Evolutionary conservation across 2,797 vertebrate species (phyloP).

Genomic region (Silurus lanzhouensis): DNA sequence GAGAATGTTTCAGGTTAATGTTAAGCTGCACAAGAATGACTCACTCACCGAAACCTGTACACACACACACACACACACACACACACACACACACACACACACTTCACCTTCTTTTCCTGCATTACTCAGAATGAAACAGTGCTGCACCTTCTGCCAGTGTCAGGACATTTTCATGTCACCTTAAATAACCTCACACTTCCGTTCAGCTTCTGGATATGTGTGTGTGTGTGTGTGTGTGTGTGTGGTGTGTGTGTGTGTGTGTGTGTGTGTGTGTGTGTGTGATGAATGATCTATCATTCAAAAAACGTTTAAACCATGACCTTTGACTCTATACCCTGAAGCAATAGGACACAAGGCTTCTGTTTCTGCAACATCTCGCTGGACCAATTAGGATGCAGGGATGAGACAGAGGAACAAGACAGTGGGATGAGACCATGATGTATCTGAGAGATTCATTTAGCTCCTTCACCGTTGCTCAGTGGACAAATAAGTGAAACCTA

Average conservation of each 20-base stretch:
- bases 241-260: conserved; percentile 1
- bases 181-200: conserved; percentile 23
- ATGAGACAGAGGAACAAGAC: neutral
- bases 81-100: conserved; percentile 32
- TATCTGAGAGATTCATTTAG: neutral
- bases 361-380: neutral
- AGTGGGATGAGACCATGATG: neutral
- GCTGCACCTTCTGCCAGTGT: conserved; percentile 15
- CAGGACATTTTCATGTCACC: conserved; percentile 31
- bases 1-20: neutral
- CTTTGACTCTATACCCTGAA: neutral
- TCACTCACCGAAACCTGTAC: conserved; percentile 21
- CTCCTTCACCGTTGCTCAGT: neutral
- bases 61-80: conserved; percentile 15
- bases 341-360: neutral
- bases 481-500: neutral
- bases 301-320: neutral
- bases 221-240: neutral
- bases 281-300: conserved; percentile 1
- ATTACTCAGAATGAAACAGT: conserved; percentile 42
- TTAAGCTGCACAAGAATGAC: conserved; percentile 6
- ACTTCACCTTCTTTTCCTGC: conserved; percentile 29
- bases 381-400: neutral
- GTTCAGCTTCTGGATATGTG: neutral
- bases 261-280: neutral